phyloP scores from a whole-genome alignment of 2,888 invertebrate genomes.

The Hypomecis punctinalis region DNA sequence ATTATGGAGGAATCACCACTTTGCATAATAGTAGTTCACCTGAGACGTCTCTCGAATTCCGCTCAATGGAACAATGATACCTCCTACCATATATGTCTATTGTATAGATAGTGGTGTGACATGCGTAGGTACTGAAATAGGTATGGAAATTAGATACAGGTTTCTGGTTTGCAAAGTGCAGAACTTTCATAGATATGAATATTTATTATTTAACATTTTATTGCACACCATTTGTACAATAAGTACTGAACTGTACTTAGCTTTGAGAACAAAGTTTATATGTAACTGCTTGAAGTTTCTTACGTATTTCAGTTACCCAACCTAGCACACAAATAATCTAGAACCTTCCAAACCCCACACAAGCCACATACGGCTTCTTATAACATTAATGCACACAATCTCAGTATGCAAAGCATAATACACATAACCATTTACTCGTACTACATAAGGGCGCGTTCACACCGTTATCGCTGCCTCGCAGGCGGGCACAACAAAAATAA shows the following conservation, averaged over 20 bases:
- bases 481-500: conserved; percentile 79
- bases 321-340: neutral
- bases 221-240: no score
- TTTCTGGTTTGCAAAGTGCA: no score
- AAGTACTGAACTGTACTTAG: no score
- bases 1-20: conserved; percentile 43
- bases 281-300: no score
- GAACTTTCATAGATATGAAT: no score
- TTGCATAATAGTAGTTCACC: conserved; percentile 46
- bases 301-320: no score
- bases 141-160: conserved; percentile 16
- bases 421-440: conserved; percentile 14
- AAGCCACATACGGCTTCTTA: conserved; percentile 2
- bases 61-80: conserved; percentile 42
- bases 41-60: conserved; percentile 42
- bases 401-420: conserved; percentile 23
- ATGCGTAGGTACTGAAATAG: conserved; percentile 1
- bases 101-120: no score
- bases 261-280: no score
- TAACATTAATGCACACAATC: conserved; percentile 8
- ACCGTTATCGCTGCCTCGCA: conserved; percentile 72
- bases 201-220: no score
- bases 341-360: neutral
- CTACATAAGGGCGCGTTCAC: conserved; percentile 42
- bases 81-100: conserved; percentile 11